Evolutionary conservation across 2,113 vertebrate genomes (phyloP), one percentile per base, ranked within the genome.

Genomic region (Chlamydotis undulata): DNA sequence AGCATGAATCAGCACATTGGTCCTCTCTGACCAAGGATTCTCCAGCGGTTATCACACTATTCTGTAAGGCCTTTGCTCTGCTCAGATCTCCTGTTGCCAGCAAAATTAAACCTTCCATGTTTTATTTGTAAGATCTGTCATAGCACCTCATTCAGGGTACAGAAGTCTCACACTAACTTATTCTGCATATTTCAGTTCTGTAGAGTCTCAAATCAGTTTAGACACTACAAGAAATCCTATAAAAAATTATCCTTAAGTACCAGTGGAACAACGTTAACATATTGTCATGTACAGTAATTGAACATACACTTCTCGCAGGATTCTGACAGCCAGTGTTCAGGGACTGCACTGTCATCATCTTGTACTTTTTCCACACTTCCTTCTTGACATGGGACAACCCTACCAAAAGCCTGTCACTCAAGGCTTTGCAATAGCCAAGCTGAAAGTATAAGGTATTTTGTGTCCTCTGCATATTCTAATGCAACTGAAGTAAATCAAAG

Each of bases 111-210:
- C 70, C 77, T 94, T 82, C 64, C 35, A 0, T 39, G 50, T 84
- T 96, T 92, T 67, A 91, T 91, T 94, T 94, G 91, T 65, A 61
- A 37, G 63, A 94, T 90, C 79, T 91, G 78, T 93, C 95, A 83
- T 70, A 96, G 74, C 95, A 96, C 94, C 87, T 97, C 96, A 96
- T 96, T 93, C 91, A 82, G 74, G 61, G 70, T 78, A 83, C 84
- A 65, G 65, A 84, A 52, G 23, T 79, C 65, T 94, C 12, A 1
- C 45, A 87, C 31, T 69, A 87, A 95, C n/a, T 95, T 89, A 87
- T 19, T 80, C 47, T 85, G 77, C 69, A 69, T 52, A 47, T 90
- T 93, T 92, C 74, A 89, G 63, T 82, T 26, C 83, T 70, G 67
- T 47, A 79, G 75, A 94, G 37, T 65, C 83, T 89, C 41, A 57